phyloP scores from a whole-genome alignment of 2,797 vertebrate genomes.

The Microhierax caerulescens region DNA sequence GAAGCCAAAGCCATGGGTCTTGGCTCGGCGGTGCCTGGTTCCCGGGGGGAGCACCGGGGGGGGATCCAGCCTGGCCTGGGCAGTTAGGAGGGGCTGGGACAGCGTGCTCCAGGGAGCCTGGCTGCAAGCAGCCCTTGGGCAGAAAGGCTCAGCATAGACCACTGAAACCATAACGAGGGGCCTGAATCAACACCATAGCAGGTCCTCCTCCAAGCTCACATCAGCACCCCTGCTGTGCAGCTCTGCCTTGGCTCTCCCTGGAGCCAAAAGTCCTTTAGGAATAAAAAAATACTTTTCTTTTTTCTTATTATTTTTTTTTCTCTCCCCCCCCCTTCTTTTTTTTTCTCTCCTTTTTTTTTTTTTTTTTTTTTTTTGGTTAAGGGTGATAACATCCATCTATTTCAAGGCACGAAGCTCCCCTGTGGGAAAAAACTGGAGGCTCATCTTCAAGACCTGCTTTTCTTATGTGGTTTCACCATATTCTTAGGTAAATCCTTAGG shows the following conservation, averaged over 20 bases:
- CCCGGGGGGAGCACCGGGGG: fast-evolving
- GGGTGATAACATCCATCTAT: neutral
- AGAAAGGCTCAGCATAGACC: neutral
- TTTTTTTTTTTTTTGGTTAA: neutral
- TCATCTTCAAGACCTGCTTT: neutral
- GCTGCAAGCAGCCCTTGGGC: neutral
- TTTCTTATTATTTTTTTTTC: fast-evolving
- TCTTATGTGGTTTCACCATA: neutral
- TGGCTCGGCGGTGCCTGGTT: neutral
- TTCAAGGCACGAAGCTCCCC: neutral
- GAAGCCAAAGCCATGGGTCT: neutral
- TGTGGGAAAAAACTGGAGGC: neutral
- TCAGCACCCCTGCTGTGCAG: fast-evolving
- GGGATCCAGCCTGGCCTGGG: fast-evolving
- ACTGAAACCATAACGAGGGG: neutral
- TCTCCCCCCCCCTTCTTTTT: neutral
- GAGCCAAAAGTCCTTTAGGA: neutral
- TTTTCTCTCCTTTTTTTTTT: neutral
- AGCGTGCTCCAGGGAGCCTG: neutral
- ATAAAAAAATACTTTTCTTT: neutral
- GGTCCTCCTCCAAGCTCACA: neutral
- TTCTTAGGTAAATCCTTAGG: neutral
- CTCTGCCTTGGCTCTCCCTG: neutral
- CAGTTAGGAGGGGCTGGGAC: neutral
- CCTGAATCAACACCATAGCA: neutral